Evolutionary conservation across 2,888 invertebrate genomes (phyloP), one percentile per base, ranked within the genome.

Genomic region (Branchellion lobata): DNA sequence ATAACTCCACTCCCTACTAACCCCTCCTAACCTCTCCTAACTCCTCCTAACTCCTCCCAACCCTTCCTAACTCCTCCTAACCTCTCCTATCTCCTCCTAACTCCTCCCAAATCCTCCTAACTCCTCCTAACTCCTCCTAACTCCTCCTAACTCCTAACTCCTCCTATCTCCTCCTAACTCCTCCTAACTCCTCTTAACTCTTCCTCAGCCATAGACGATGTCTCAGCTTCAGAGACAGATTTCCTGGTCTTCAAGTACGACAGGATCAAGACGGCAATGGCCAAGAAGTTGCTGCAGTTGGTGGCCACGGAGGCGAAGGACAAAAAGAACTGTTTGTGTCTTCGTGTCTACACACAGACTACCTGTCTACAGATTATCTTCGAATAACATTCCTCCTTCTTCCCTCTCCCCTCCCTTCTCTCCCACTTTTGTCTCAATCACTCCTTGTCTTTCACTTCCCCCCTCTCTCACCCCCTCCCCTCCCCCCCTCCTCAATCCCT

Each of bases 221-320:
- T 40, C 36, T 24, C 18, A 18, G 73, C 24, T 14, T 36, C 27
- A 73, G 73, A 31, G 2, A 21, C 14, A 11, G 24, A 31, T 0
- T 36, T 40, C n/a, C 27, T 29, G 40, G 14, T 31, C 24, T 31
- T 75, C 5, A 75, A 24, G 27, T 75, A 31, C 40, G 75, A 75
- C 31, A 47, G 51, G 18, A 75, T 75, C 24, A 75, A 75, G 24
- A 24, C 51, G 2, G 3, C 75, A 2, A 18, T 57, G 51, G 75
- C 75, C 29, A 75, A 53, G 51, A 75, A 29, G 24, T 31, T 75
- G 14, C 51, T 75, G 27, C 51, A 75, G 21, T 31, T 57, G 29
- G 51, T 75, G 31, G 40, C 29, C 5, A n/a, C 47, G n/a, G 75
- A 75, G 31, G 34, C 75, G 3, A 29, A 14, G 8, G 5, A 5